Conservation (phyloP, 2,113 vertebrate genomes). For the Semicossyphus pulcher region DNA sequence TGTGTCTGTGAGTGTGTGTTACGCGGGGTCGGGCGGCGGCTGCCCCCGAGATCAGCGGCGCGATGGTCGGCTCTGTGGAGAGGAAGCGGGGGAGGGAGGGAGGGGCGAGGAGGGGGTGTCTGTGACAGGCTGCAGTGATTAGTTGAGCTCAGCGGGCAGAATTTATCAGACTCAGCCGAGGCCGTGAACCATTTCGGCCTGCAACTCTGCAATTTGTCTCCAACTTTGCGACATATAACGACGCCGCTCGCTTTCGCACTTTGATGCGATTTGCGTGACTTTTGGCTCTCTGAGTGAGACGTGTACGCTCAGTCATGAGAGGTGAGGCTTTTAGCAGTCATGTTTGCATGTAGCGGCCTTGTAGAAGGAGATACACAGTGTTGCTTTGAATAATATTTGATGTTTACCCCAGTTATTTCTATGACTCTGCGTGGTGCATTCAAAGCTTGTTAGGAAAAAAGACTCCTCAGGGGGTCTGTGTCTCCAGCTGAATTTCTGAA, state of each 20-base stretch:
- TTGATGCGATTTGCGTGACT: constrained; percentile 18
- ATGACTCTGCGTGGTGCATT: constrained; percentile 6
- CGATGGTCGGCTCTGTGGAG: constrained; percentile 55
- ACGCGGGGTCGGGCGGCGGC: constrained; percentile 38
- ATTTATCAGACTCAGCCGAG: constrained; percentile 80
- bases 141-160: constrained; percentile 74
- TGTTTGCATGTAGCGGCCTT: constrained; percentile 10
- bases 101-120: constrained; percentile 57
- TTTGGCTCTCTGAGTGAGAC: background rate
- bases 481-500: too few relatives aligned
- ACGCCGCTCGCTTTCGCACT: constrained; percentile 24
- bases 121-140: constrained; percentile 75
- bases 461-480: too few relatives aligned
- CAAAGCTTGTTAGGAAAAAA: background rate
- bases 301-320: constrained; percentile 20
- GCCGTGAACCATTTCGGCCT: constrained; percentile 72
- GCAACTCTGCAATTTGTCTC: constrained; percentile 78
- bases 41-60: constrained; percentile 57
- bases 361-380: background rate
- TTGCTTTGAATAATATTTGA: constrained; percentile 12
- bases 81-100: constrained; percentile 20
- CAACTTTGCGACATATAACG: constrained; percentile 56
- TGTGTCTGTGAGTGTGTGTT: constrained; percentile 38
- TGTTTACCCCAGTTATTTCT: constrained; percentile 19
- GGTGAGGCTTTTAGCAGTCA: background rate